phyloP scores from a whole-genome alignment of 2,113 vertebrate species.

The Podocnemis expansa region DNA sequence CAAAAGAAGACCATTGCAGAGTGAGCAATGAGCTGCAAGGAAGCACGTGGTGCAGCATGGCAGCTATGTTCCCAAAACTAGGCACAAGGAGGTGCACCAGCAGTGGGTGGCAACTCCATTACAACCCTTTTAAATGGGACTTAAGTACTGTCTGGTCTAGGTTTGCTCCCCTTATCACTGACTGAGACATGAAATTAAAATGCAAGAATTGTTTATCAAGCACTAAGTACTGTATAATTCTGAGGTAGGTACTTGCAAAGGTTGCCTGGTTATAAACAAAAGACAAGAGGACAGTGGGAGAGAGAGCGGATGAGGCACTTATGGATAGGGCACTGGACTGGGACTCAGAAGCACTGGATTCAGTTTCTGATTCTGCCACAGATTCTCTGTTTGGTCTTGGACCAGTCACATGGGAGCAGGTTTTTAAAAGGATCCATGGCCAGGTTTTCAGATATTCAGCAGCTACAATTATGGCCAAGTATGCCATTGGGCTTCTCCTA shows the following conservation, averaged over 20 bases:
- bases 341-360: background rate
- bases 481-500: background rate
- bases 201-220: background rate
- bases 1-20: background rate
- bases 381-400: too few species aligned
- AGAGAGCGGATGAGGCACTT: background rate
- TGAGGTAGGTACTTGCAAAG: background rate
- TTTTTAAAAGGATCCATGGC: background rate
- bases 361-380: background rate
- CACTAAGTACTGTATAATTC: background rate
- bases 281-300: background rate
- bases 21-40: background rate
- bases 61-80: background rate
- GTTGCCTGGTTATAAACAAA: background rate
- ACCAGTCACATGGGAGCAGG: background rate
- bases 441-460: background rate
- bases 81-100: background rate
- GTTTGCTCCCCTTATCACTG: background rate
- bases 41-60: too few species aligned
- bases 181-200: background rate
- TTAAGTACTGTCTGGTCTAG: background rate
- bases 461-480: background rate
- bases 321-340: fast-evolving
- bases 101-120: background rate
- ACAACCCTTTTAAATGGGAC: background rate